Conservation (phyloP, 2,888 invertebrate genomes). For the Dryobotodes eremita region DNA sequence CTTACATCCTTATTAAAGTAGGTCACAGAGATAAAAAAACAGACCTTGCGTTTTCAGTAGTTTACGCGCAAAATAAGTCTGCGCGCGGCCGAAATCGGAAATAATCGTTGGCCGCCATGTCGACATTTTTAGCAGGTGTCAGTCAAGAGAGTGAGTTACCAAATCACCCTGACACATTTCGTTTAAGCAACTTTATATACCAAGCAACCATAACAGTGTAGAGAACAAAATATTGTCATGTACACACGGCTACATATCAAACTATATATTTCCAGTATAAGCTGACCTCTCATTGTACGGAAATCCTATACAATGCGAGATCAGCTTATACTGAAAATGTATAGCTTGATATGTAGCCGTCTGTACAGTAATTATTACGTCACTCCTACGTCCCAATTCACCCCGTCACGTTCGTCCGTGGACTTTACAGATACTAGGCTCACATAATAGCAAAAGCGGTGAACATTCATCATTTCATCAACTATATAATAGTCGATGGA, state of each 20-base stretch:
- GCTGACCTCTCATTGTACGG: too few species aligned
- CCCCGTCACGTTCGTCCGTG: conserved; percentile 43
- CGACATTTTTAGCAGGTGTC: too few species aligned
- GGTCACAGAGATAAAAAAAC: not conserved
- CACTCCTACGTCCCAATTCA: conserved; percentile 29
- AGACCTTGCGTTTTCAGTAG: not conserved
- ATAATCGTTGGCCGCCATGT: too few species aligned
- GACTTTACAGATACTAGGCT: conserved; percentile 48
- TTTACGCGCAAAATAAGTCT: too few species aligned
- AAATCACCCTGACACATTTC: conserved; percentile 42
- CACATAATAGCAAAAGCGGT: conserved; percentile 23
- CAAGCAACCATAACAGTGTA: conserved; percentile 30
- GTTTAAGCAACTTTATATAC: conserved; percentile 34
- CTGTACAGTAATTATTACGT: not conserved
- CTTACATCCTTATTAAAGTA: not conserved
- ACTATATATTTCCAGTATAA: too few species aligned
- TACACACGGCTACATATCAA: too few species aligned
- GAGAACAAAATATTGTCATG: not conserved
- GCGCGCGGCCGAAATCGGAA: too few species aligned
- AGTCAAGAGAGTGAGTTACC: not conserved
- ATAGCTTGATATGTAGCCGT: too few species aligned
- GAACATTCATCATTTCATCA: not conserved
- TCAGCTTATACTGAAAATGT: too few species aligned
- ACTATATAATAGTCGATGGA: too few species aligned
- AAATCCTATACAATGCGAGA: too few species aligned